Evolutionary conservation across 2,888 invertebrate genomes (phyloP), one percentile per base, ranked within the genome.

Genomic region (Lasioglossum leucozonium): DNA sequence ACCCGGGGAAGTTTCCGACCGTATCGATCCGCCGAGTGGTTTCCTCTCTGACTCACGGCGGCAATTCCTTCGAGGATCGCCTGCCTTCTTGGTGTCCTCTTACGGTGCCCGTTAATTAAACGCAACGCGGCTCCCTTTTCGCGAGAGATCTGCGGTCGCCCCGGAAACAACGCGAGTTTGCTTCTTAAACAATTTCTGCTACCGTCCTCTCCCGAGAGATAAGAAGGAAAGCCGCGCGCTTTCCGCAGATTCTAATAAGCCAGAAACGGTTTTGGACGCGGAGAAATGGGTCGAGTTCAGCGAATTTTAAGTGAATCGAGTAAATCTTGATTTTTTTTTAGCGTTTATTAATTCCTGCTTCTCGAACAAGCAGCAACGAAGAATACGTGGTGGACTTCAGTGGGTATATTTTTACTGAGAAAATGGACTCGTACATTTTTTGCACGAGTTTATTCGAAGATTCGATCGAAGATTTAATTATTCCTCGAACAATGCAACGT

Each of bases 11-110:
- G 30, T 62, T 30, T 62, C 58, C 30, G 58, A 16, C 26, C 47
- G 82, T 79, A 86, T 86, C 86, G 86, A 86, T 86, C 85, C 73
- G 58, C 69, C 69, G n/a, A 40, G 40, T 58, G 30, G 58, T 8
- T 79, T 74, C 67, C 72, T 72, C 72, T 72, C 81, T 76, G 78
- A 86, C 77, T 85, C 81, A 72, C 18, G 30, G 16, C 69, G 0
- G 55, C 34, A 62, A 79, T 86, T 82, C 47, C 65, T 71, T 67
- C 78, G 26, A 58, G 69, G 67, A 81, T 72, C 34, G 34, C 47
- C n/a, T n/a, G 22, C 37, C 51, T 51, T 6, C 51, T 51, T 6
- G 37, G 72, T 51, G 75, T 74, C 78, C 42, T 65, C 62, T 71
- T 77, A 55, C 77, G 55, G 34, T 30, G 34, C 22, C 10, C 72